Evolutionary conservation across 2,113 vertebrate genomes (phyloP), one percentile per base, ranked within the genome.

Genomic region (Rhabdornis inornatus): DNA sequence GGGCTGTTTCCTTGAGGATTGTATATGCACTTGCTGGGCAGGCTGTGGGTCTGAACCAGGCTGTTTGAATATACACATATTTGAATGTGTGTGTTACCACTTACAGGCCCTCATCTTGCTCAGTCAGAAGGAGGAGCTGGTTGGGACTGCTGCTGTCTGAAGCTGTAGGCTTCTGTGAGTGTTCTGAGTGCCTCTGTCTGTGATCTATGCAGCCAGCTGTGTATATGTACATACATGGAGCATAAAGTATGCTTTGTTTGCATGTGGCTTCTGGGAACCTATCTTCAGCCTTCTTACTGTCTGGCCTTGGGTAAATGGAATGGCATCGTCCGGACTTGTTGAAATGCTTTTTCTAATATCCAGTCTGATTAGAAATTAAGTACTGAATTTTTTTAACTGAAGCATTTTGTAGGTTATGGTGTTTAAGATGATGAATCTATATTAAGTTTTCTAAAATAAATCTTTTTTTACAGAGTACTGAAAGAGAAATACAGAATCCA

Each of bases 71-170:
- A 21, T 7, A 50, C 17, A 33, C 30, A 16, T 33, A 33, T 28
- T n/a, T 2, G 5, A 42, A 17, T 7, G 1, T 2, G 1, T 8
- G 7, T 25, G 11, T 19, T 42, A 9, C 35, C 15, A 53, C 3
- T 22, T 19, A 35, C 3, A 3, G 24, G 42, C 11, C 1, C 4
- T 2, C 12, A 15, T 15, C n/a, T 57, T 42, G 35, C 23, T 57
- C 30, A 72, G 47, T 2, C 22, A 40, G 33, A 45, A 40, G 22
- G 7, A 52, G 28, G 2, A 85, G 2, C 9, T 61, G 16, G 3
- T 8, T 82, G 53, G 60, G n/a, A 25, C 13, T 60, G 9, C 10
- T 66, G 13, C 31, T 60, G 9, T 53, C 27, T 47, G 40, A 40
- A 40, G 40, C 40, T 40, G 40, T 15, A 1, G 1, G 1, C 24